Evolutionary conservation across 2,113 vertebrate species (phyloP).

Genomic region (Raja brachyura): DNA sequence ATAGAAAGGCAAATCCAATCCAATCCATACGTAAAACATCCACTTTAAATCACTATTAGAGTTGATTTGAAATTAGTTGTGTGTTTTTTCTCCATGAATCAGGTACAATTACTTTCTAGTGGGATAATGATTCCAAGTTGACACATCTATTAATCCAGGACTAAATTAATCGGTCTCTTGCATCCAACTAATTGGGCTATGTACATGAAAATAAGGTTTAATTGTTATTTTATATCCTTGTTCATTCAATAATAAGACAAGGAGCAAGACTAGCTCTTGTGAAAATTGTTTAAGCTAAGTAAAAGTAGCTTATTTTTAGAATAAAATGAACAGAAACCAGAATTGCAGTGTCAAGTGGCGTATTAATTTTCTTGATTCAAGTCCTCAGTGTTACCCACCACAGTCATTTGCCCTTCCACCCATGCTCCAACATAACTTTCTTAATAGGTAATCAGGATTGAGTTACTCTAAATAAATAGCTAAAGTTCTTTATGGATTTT

Average conservation of each 20-base stretch:
- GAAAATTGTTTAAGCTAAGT: background rate
- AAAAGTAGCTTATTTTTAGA: background rate
- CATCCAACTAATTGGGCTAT: background rate
- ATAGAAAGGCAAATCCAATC: background rate
- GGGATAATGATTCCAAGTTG: background rate
- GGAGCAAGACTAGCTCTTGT: background rate
- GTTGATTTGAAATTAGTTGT: background rate
- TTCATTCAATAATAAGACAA: background rate
- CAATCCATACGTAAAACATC: background rate
- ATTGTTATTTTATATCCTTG: background rate
- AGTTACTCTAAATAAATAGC: background rate
- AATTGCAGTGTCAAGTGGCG: background rate
- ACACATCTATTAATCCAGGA: background rate
- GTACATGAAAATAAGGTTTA: background rate
- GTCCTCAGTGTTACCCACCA: background rate
- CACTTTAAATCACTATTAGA: background rate
- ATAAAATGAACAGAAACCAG: background rate
- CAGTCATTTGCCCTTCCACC: background rate
- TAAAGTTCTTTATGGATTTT: background rate
- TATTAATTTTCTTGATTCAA: background rate
- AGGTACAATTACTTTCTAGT: background rate
- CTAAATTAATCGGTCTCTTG: background rate
- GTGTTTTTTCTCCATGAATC: background rate
- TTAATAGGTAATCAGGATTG: background rate
- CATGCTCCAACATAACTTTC: too few species aligned